Conservation (phyloP, 53 echinoderm and acorn worm genomes). For the Crossaster papposus region DNA sequence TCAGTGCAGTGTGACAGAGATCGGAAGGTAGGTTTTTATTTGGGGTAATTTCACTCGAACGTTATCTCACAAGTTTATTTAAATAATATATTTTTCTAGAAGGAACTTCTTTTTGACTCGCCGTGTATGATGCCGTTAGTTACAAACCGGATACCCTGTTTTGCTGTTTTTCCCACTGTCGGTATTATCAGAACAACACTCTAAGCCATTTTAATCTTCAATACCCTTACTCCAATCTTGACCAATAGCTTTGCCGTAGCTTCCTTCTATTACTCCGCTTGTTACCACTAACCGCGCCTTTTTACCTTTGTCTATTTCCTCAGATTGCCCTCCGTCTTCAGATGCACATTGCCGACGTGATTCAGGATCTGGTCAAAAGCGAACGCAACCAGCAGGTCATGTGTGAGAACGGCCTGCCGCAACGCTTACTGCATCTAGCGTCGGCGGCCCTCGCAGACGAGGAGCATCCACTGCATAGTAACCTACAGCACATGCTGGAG, state of each 20-base stretch:
- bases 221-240: too few relatives aligned
- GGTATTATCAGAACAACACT: too few relatives aligned
- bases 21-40: slow-evolving; percentile 28
- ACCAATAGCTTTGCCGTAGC: too few relatives aligned
- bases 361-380: slow-evolving; percentile 88
- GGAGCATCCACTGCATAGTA: slow-evolving; percentile 81
- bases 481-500: slow-evolving; percentile 94
- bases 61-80: too few relatives aligned
- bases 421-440: slow-evolving; percentile 75
- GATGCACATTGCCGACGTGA: slow-evolving; percentile 76
- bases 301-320: background rate
- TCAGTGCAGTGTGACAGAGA: slow-evolving; percentile 64
- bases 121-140: too few relatives aligned
- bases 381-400: slow-evolving; percentile 97
- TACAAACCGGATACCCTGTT: too few relatives aligned
- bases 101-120: too few relatives aligned
- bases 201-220: too few relatives aligned
- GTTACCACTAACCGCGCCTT: too few relatives aligned
- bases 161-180: too few relatives aligned
- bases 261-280: too few relatives aligned
- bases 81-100: too few relatives aligned
- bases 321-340: slow-evolving; percentile 61
- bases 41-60: background rate
- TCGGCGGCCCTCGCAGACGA: slow-evolving; percentile 82
- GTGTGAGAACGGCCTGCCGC: slow-evolving; percentile 94